Base-by-base conservation (phyloP, 2,113 vertebrate genomes). In the Entomyzon cyanotis region DNA sequence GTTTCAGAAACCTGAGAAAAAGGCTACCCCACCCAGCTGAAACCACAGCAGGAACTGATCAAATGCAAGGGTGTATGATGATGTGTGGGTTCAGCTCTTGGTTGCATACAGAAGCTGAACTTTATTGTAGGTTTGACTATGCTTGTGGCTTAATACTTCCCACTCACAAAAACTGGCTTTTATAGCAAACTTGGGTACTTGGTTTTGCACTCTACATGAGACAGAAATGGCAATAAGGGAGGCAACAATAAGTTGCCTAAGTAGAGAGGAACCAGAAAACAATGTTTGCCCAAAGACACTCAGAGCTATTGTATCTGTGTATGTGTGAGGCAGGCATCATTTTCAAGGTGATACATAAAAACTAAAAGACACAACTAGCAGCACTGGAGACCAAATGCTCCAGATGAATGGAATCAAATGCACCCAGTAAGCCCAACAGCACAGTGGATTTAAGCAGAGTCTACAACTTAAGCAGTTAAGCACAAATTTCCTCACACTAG, bases 21-120 rank as follows among this genome's bases (percentile, higher is more conserved):
- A 90, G 49, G 64, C 28, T 52, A 96, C 97, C 55, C 96, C 97
- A 97, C 97, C 97, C 97, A 97, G 67, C 68, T 77, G 82, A 94
- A 95, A 97, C 97, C 97, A 97, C 96, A 97, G 87, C 89, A 84
- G 87, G 76, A 94, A 94, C 90, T 69, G 91, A 93, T 87, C 86
- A 93, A 88, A 95, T 7, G 3, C 60, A 80, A 93, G 84, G 12
- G 25, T 42, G 14, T 59, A 85, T 39, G 39, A 73, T 42, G 50
- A 86, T 90, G 50, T 86, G 89, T 70, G 68, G 64, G 68, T 90
- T 95, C 76, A 96, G 94, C 83, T 88, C 79, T 21, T 77, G 63
- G 77, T 67, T 85, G 68, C 70, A 80, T 46, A 93, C 37, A 94
- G 79, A 83, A 91, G 81, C 68, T 92, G 69, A 95, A 88, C 62